phyloP scores from a whole-genome alignment of 2,797 vertebrate genomes.

The Tarsius wallacei region DNA sequence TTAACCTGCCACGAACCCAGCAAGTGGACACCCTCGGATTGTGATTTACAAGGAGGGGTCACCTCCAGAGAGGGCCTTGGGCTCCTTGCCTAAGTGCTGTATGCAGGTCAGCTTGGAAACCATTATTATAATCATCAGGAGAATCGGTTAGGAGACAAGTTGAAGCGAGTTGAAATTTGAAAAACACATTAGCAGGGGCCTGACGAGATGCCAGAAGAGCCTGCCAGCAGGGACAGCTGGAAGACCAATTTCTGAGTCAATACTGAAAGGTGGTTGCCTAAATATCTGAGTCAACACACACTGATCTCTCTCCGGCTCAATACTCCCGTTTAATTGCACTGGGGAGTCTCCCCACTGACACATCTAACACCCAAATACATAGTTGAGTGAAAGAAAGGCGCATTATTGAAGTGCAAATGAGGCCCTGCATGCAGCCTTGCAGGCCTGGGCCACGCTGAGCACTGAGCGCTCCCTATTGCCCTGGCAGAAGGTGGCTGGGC shows the following conservation, averaged over 20 bases:
- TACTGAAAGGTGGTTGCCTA: slow-evolving; percentile 74
- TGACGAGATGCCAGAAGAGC: slow-evolving; percentile 72
- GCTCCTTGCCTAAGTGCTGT: background rate
- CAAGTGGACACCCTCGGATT: background rate
- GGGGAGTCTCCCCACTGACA: slow-evolving; percentile 38
- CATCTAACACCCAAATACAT: slow-evolving; percentile 26
- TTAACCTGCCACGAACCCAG: background rate
- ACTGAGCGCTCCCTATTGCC: background rate
- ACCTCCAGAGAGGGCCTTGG: background rate
- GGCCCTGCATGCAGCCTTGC: background rate
- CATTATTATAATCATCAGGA: background rate
- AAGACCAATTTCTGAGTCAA: slow-evolving; percentile 72
- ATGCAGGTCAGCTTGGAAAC: slow-evolving; percentile 64
- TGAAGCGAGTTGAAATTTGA: slow-evolving; percentile 69
- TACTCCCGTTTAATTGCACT: slow-evolving; percentile 63
- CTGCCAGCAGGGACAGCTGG: slow-evolving; percentile 74
- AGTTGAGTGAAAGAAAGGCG: background rate
- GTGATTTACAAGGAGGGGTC: background rate
- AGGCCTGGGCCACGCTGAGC: background rate
- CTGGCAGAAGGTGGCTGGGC: background rate
- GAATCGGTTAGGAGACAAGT: slow-evolving; percentile 57
- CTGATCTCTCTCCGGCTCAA: slow-evolving; percentile 61
- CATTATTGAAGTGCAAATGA: slow-evolving; percentile 36
- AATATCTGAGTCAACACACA: slow-evolving; percentile 68
- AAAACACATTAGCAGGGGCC: slow-evolving; percentile 66